Evolutionary conservation across 1,140 invertebrate species (phyloP).

Genomic region (Drosophila miranda): DNA sequence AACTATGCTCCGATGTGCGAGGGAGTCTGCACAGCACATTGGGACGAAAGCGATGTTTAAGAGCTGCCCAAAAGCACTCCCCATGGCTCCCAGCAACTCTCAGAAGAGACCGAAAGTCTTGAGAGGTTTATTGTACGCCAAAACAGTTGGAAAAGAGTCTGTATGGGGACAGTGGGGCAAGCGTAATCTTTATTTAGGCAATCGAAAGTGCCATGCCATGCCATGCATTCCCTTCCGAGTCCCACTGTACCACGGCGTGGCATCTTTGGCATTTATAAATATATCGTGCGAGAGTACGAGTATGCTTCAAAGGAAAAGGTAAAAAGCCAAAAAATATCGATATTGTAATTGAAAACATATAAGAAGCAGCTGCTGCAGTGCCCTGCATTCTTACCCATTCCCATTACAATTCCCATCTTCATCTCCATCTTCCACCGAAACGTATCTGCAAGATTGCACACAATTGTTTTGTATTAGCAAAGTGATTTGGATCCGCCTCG

Average conservation of each 20-base stretch:
- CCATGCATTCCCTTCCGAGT: neutral
- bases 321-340: slow-evolving; percentile 74
- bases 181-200: too few relatives aligned
- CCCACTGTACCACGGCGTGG: slow-evolving; percentile 42
- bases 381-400: slow-evolving; percentile 12
- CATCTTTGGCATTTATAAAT: slow-evolving; percentile 75
- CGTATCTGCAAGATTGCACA: slow-evolving; percentile 75
- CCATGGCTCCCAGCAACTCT: too few relatives aligned
- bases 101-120: too few relatives aligned
- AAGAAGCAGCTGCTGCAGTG: slow-evolving; percentile 58
- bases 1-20: slow-evolving; percentile 57
- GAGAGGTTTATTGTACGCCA: too few relatives aligned
- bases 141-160: too few relatives aligned
- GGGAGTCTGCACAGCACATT: slow-evolving; percentile 29
- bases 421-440: slow-evolving; percentile 26
- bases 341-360: slow-evolving; percentile 76
- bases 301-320: slow-evolving; percentile 41
- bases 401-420: neutral
- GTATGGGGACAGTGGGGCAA: too few relatives aligned
- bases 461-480: slow-evolving; percentile 74
- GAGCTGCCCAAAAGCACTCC: neutral
- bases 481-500: slow-evolving; percentile 38
- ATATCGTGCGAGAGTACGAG: slow-evolving; percentile 52
- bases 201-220: neutral
- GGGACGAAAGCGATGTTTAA: slow-evolving; percentile 2